Conservation (phyloP, 1,140 invertebrate species). For the Portunus trituberculatus region DNA sequence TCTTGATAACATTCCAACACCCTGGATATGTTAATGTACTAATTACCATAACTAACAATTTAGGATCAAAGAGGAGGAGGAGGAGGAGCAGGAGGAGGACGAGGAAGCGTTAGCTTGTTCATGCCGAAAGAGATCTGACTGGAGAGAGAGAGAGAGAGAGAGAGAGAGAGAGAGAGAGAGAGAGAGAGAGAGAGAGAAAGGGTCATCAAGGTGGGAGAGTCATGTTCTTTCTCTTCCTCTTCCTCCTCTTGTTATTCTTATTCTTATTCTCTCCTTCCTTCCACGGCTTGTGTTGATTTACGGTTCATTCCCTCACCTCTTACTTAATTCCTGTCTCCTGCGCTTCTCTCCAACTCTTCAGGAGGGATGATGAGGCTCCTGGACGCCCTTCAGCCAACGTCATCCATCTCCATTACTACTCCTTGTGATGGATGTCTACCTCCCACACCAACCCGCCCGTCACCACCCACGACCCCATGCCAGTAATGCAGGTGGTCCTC, state of each 20-base stretch:
- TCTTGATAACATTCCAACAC: not conserved
- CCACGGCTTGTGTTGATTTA: not conserved
- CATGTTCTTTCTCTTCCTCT: not conserved
- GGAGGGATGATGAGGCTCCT: not conserved
- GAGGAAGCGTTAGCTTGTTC: not conserved
- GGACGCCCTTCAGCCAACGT: not conserved
- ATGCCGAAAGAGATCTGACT: too few species aligned
- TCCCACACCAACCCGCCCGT: not conserved
- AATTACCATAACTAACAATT: conserved; percentile 6
- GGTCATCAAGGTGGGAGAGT: not conserved
- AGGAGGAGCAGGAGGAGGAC: not conserved
- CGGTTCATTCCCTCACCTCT: not conserved
- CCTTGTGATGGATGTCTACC: not conserved
- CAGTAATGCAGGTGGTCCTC: not conserved
- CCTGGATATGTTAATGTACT: not conserved
- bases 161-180: conserved; percentile 52
- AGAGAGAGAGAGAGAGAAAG: conserved; percentile 35
- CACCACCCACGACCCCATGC: not conserved
- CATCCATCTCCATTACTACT: conserved; percentile 10
- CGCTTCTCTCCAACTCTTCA: not conserved
- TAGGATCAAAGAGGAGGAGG: not conserved
- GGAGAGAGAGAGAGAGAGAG: conserved; percentile 16
- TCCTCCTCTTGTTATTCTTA: not conserved
- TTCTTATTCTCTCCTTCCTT: not conserved
- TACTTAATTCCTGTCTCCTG: not conserved